Percentiles rank a stretch among this genome's conserved stretches.
Evolutionary conservation across 1,140 invertebrate species (phyloP).

Genomic region (Bicyclus anynana): DNA sequence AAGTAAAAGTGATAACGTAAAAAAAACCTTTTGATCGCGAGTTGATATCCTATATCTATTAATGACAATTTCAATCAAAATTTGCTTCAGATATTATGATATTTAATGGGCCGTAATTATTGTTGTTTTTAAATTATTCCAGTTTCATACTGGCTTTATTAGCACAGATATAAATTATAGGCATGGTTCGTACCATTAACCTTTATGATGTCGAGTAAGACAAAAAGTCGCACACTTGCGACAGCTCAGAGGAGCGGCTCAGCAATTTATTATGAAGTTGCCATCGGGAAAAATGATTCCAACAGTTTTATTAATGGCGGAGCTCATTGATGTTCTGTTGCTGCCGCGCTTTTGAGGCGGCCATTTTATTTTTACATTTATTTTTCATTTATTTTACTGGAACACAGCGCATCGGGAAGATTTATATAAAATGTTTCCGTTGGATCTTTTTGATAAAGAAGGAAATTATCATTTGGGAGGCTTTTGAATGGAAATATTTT

Average conservation of each 20-base stretch:
- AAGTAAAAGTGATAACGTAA: no score
- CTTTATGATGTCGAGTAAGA: no score
- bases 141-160: no score
- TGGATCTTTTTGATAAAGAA: background rate
- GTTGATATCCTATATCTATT: no score
- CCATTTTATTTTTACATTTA: constrained; percentile 7
- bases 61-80: no score
- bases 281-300: constrained; percentile 34
- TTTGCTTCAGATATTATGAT: no score
- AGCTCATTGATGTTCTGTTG: constrained; percentile 20
- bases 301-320: constrained; percentile 37
- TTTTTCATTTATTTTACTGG: background rate
- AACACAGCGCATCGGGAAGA: background rate
- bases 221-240: background rate
- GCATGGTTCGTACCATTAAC: no score
- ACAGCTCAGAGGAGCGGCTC: background rate
- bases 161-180: no score
- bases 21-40: no score
- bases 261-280: constrained; percentile 49
- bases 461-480: background rate
- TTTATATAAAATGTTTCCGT: background rate
- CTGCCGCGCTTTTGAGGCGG: constrained; percentile 10
- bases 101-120: no score
- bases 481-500: background rate
- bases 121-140: no score